These are phyloP conservation scores for Boloria euphrosyne DNA, from an alignment of 2,888 invertebrate species.

Conservation along the genomic window DNA sequence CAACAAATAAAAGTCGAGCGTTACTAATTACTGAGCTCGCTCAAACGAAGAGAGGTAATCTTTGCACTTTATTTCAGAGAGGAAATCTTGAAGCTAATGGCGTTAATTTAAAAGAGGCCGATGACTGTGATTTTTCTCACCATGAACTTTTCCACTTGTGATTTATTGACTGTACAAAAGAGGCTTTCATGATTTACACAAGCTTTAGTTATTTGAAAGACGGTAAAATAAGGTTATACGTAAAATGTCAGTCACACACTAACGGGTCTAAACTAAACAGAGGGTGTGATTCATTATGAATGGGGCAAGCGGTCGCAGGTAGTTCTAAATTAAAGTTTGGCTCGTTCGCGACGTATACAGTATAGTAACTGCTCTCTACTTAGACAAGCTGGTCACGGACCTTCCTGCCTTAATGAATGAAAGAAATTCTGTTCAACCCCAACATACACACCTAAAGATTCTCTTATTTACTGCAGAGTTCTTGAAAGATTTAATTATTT, in stretches of 20 bases:
- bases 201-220: conserved; percentile 43
- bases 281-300: conserved; percentile 72
- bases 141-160: conserved; percentile 65
- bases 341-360: conserved; percentile 66
- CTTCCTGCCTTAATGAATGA: conserved; percentile 75
- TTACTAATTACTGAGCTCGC: conserved; percentile 79
- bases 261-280: conserved; percentile 64
- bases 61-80: conserved; percentile 78
- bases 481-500: conserved; percentile 40
- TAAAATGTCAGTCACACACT: conserved; percentile 71
- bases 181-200: conserved; percentile 46
- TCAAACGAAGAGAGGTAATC: conserved; percentile 79
- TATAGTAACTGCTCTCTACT: conserved; percentile 53
- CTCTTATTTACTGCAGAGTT: conserved; percentile 62
- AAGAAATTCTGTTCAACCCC: conserved; percentile 66
- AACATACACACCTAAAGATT: conserved; percentile 56
- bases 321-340: conserved; percentile 75
- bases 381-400: conserved; percentile 73
- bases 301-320: conserved; percentile 65
- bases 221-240: conserved; percentile 48
- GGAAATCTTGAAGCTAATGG: conserved; percentile 80
- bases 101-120: conserved; percentile 80
- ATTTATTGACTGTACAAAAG: conserved; percentile 68
- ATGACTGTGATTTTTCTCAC: conserved; percentile 78
- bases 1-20: conserved; percentile 82